A percentile compares a stretch with the other conserved stretches of the same genome.
Conservation (phyloP, 2,888 invertebrate species). For the Coenonympha arcania region DNA sequence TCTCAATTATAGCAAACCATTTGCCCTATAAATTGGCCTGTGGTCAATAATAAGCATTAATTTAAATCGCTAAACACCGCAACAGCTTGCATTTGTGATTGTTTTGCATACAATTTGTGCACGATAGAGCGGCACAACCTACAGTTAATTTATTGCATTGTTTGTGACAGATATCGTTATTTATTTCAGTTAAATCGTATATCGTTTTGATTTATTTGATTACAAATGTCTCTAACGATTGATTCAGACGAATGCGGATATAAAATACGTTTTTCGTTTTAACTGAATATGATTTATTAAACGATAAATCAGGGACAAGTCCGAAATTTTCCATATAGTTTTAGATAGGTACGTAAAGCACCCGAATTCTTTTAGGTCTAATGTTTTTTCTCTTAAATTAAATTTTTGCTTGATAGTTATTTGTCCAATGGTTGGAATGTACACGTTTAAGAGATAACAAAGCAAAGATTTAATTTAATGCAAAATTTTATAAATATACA, state of each 20-base stretch:
- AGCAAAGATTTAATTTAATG: too few relatives aligned
- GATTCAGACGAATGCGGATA: background rate
- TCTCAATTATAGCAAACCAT: background rate
- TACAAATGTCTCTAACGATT: constrained; percentile 7
- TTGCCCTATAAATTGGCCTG: constrained; percentile 10
- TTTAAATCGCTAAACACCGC: constrained; percentile 21
- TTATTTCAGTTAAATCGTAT: constrained; percentile 18
- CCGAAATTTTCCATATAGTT: too few relatives aligned
- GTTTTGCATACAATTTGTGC: constrained; percentile 26
- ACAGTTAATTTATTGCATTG: constrained; percentile 21
- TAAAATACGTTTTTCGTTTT: background rate
- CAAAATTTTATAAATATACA: too few relatives aligned
- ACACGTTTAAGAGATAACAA: too few relatives aligned
- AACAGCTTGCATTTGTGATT: constrained; percentile 22
- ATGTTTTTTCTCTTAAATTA: too few relatives aligned
- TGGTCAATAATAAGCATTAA: constrained; percentile 19
- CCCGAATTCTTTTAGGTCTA: too few relatives aligned
- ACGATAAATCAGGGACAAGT: background rate
- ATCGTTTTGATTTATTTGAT: constrained; percentile 8
- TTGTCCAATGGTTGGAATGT: too few relatives aligned
- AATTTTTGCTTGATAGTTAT: too few relatives aligned
- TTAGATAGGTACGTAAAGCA: too few relatives aligned
- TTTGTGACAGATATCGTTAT: constrained; percentile 21
- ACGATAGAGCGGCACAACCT: constrained; percentile 18
- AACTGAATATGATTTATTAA: constrained; percentile 1